Percentiles rank a stretch among this genome's conserved stretches.
Evolutionary conservation across 2,888 invertebrate genomes (phyloP).

Genomic region (Cryptosula pallasiana): DNA sequence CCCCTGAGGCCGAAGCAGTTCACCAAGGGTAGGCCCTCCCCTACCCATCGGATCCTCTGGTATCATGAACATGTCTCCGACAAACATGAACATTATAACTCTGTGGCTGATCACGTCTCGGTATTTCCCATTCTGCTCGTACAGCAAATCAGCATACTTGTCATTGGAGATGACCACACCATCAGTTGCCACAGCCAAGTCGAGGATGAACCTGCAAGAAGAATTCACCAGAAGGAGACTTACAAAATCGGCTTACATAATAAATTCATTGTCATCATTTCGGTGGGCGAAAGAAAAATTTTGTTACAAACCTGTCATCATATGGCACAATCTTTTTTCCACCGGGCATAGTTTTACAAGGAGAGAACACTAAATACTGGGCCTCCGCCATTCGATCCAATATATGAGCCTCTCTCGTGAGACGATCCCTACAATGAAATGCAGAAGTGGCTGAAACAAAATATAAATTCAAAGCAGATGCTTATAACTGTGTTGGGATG

Average conservation of each 20-base stretch:
- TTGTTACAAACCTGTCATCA: conserved; percentile 21
- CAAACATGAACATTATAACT: conserved; percentile 23
- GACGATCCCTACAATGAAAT: not conserved
- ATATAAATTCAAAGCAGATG: too few species aligned
- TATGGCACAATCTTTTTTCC: conserved; percentile 12
- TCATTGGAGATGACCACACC: conserved; percentile 17
- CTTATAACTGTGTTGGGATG: too few species aligned
- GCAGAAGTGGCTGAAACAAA: too few species aligned
- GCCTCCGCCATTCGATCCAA: not conserved
- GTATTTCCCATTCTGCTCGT: conserved; percentile 4
- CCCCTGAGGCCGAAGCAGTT: not conserved
- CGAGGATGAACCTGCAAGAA: conserved; percentile 19
- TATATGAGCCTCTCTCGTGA: not conserved
- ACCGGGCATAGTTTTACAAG: conserved; percentile 16
- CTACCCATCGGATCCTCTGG: conserved; percentile 7
- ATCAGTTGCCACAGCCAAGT: conserved; percentile 18
- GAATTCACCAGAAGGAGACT: too few species aligned
- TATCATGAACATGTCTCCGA: conserved; percentile 11
- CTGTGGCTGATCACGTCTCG: conserved; percentile 6
- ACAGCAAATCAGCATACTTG: not conserved
- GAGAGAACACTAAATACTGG: conserved; percentile 4
- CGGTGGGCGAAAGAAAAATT: too few species aligned
- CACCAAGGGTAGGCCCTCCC: not conserved
- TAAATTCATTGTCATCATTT: too few species aligned
- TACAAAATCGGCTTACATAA: too few species aligned